A percentile compares a stretch with the other conserved stretches of the same genome.
Evolutionary conservation across 2,888 invertebrate species (phyloP).

Genomic region (Epistrophe eligans): DNA sequence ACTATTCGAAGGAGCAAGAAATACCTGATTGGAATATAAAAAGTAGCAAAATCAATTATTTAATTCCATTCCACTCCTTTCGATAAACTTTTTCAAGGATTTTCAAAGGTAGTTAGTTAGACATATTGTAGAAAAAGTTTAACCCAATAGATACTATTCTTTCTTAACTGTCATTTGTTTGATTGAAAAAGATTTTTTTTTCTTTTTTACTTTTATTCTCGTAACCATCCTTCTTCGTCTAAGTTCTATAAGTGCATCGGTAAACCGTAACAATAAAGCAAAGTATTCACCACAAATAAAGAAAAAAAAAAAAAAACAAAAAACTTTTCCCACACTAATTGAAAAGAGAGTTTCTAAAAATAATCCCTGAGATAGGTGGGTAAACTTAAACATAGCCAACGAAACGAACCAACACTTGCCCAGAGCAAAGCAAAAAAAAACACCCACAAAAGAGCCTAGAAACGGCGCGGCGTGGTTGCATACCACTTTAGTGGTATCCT

Average conservation of each 20-base stretch:
- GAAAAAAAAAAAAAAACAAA: neutral
- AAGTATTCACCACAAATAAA: conserved; percentile 10
- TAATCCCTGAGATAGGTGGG: conserved; percentile 28
- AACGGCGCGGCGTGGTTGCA: neutral
- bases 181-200: conserved; percentile 2
- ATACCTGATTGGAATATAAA: neutral
- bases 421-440: neutral
- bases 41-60: neutral
- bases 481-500: conserved; percentile 31
- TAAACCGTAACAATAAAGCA: conserved; percentile 26
- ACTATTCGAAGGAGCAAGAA: neutral
- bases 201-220: neutral
- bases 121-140: too few relatives aligned
- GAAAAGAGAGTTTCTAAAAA: conserved; percentile 56
- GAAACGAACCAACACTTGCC: neutral
- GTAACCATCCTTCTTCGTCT: neutral
- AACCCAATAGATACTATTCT: neutral
- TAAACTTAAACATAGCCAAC: conserved; percentile 6
- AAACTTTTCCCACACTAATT: conserved; percentile 34
- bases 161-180: neutral
- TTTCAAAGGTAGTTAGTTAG: neutral
- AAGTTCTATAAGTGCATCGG: neutral
- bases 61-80: neutral
- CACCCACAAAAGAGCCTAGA: conserved; percentile 20
- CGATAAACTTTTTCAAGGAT: neutral